Percentiles rank a stretch among this genome's conserved stretches.
Conservation (phyloP, 2,797 vertebrate genomes). For the Thalassophryne amazonica region DNA sequence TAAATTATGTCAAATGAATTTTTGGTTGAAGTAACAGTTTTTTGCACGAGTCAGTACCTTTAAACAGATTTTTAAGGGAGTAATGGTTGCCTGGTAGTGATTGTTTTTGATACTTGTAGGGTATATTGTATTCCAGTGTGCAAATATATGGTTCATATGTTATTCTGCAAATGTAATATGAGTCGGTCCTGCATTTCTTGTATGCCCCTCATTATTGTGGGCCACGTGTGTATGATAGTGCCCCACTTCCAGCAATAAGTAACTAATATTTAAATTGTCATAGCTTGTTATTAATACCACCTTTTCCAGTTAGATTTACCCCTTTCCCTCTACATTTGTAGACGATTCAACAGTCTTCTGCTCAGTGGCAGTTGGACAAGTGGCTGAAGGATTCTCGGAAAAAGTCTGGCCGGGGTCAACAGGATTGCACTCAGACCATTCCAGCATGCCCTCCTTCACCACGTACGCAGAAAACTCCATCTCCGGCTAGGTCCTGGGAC, state of each 20-base stretch:
- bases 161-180: constrained; percentile 1
- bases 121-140: background rate
- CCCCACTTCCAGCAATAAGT: too few relatives aligned
- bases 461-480: constrained; percentile 62
- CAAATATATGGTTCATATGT: constrained; percentile 4
- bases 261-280: too few relatives aligned
- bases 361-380: constrained; percentile 97
- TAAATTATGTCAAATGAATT: constrained; percentile 2
- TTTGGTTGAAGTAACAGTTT: constrained; percentile 2
- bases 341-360: constrained; percentile 81
- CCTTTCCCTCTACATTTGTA: constrained; percentile 51
- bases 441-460: constrained; percentile 40
- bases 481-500: constrained; percentile 75
- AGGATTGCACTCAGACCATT: constrained; percentile 62
- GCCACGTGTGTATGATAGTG: background rate
- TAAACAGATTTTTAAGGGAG: too few relatives aligned
- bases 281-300: background rate
- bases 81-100: too few relatives aligned
- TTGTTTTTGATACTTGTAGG: background rate
- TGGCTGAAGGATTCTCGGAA: constrained; percentile 91
- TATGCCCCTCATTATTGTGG: background rate
- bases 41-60: constrained; percentile 13
- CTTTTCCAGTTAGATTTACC: background rate
- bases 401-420: constrained; percentile 79
- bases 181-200: background rate